These are phyloP conservation scores for Pharmacophagus antenor DNA, from an alignment of 2,888 invertebrate species.

Conservation along the genomic window DNA sequence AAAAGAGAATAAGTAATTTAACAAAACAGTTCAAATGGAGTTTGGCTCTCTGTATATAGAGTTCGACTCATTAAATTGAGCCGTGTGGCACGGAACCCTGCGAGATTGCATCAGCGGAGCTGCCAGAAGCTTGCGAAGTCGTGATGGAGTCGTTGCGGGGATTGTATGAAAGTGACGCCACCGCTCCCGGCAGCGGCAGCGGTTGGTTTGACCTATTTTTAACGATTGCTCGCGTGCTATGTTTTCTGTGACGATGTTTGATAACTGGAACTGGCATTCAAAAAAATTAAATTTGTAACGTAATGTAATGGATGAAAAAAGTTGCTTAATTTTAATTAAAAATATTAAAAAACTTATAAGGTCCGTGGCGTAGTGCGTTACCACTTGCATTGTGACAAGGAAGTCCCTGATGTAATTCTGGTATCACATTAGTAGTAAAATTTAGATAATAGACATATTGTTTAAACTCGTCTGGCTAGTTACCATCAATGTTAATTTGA, in stretches of 20 bases:
- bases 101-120: slow-evolving; percentile 21
- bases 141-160: slow-evolving; percentile 22
- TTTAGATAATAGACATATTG: too few relatives aligned
- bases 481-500: too few relatives aligned
- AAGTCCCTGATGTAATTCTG: too few relatives aligned
- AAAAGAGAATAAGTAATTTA: not conserved
- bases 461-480: too few relatives aligned
- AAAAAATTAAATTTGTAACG: not conserved
- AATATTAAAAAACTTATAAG: too few relatives aligned
- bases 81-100: slow-evolving; percentile 6
- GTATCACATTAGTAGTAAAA: too few relatives aligned
- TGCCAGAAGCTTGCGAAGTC: slow-evolving; percentile 27
- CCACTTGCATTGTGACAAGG: too few relatives aligned
- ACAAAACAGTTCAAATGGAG: slow-evolving; percentile 2
- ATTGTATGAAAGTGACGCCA: slow-evolving; percentile 24
- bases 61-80: slow-evolving; percentile 14
- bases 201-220: slow-evolving; percentile 28
- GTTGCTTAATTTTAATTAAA: not conserved
- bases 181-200: slow-evolving; percentile 19
- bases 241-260: slow-evolving; percentile 7
- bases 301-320: not conserved
- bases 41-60: slow-evolving; percentile 9
- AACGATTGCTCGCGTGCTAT: slow-evolving; percentile 24
- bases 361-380: too few relatives aligned
- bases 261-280: not conserved